Base-by-base conservation (phyloP, 2,888 invertebrate species). In the Phymatocera aterrima region DNA sequence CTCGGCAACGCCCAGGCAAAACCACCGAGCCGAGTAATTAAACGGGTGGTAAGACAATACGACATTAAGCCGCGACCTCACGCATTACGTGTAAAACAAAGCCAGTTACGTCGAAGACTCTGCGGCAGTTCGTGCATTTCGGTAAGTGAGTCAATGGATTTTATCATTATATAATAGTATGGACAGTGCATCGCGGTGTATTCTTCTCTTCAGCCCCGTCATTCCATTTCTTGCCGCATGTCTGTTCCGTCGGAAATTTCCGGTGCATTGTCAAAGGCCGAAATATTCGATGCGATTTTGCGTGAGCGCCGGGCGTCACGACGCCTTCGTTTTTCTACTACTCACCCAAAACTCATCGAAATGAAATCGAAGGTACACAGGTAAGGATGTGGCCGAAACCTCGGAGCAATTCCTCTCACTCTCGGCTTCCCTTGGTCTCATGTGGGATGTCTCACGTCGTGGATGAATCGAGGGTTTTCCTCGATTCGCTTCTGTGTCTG, bases 1-100 rank as follows among this genome's bases (percentile, higher is more conserved):
- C 75, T 57, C 57, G 57, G 21, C n/a, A 57, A 37, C 28, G 6
- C 37, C 37, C 18, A 6, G 54, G 21, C 34, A 60, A 75, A 75
- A 75, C 75, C 75, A 21, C 57, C 40, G 75, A 75, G 57, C 57
- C 75, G 40, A 57, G 75, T 75, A 75, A 75, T 75, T 75, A 75
- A 75, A 75, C 75, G 57, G 24, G 57, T 40, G 60, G 57, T 75
- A 57, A 75, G 75, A 75, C 60, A 57, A 75, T 60, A 75, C 75
- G 57, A 28, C 75, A 40, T 54, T 34, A 28, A 48, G 65, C 48
- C 46, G n/a, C 70, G 24, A 70, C 70, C 48, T 4, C 72, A 46
- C 43, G 46, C 68, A 68, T 68, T 24, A 24, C 68, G 68, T 68
- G 68, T 68, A 46, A 46, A 68, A 68, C 43, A 68, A 68, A 12